phyloP scores from a whole-genome alignment of 2,113 vertebrate species.

The Isichthys henryi region DNA sequence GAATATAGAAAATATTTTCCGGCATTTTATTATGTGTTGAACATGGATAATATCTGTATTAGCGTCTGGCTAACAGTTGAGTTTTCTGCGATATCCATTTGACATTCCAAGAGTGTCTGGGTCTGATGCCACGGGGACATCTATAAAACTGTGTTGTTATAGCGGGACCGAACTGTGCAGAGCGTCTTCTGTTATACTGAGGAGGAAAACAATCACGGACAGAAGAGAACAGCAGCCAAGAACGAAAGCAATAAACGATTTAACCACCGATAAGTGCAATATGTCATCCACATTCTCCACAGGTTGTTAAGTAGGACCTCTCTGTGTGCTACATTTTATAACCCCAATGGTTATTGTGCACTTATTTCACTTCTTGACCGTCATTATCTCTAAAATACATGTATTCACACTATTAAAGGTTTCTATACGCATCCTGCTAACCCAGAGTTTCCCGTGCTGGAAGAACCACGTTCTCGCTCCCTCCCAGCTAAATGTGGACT shows the following conservation, averaged over 20 bases:
- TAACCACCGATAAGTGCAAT: neutral
- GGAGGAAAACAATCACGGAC: neutral
- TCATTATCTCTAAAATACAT: neutral
- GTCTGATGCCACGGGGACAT: neutral
- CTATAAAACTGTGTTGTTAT: neutral
- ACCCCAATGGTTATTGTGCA: neutral
- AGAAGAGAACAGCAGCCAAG: neutral
- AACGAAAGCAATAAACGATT: neutral
- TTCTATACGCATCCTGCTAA: neutral
- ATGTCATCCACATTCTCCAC: neutral
- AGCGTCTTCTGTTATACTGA: neutral
- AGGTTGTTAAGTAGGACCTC: neutral
- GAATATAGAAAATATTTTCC: neutral
- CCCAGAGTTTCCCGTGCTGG: neutral
- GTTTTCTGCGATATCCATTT: neutral
- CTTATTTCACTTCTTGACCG: neutral
- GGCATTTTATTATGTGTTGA: neutral
- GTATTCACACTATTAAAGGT: neutral
- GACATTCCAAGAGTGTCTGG: neutral
- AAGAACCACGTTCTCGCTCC: neutral
- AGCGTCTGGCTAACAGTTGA: neutral
- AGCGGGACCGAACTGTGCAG: neutral
- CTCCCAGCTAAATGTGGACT: neutral
- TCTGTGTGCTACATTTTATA: neutral
- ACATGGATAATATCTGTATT: neutral